These are phyloP conservation scores for Melipona quadrifasciata DNA, from an alignment of 1,140 invertebrate species.

Conservation along the genomic window DNA sequence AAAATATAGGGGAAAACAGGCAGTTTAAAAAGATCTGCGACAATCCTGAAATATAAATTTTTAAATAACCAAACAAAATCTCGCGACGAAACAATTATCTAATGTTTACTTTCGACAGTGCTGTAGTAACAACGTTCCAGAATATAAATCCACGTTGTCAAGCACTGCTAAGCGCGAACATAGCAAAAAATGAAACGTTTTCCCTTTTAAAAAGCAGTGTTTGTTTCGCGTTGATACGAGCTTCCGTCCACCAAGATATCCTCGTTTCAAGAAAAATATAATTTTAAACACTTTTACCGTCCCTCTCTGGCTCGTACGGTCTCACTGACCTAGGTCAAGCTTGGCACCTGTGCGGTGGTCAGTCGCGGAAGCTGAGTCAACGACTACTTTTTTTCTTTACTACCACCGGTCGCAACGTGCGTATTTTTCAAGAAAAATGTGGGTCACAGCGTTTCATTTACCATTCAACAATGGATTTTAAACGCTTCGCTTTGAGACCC, in stretches of 20 bases:
- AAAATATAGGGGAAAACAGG: no score
- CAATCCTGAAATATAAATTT: no score
- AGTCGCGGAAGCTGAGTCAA: background rate
- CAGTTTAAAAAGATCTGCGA: no score
- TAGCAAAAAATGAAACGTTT: no score
- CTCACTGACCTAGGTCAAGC: background rate
- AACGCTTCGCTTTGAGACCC: background rate
- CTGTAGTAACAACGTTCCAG: no score
- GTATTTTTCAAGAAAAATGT: background rate
- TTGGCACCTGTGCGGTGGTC: conserved; percentile 1
- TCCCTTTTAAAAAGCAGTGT: no score
- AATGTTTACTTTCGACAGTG: no score
- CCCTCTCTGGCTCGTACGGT: no score
- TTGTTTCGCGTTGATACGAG: background rate
- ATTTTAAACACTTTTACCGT: background rate
- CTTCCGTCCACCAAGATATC: background rate
- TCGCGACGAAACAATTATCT: no score
- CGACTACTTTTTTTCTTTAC: background rate
- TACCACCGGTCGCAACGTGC: background rate
- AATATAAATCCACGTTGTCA: no score
- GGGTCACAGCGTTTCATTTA: background rate
- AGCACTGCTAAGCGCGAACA: no score
- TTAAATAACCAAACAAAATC: no score
- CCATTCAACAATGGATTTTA: background rate
- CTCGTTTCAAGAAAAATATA: background rate